Conservation (phyloP, 2,113 vertebrate genomes). For the Petrocephalus zakoni region DNA sequence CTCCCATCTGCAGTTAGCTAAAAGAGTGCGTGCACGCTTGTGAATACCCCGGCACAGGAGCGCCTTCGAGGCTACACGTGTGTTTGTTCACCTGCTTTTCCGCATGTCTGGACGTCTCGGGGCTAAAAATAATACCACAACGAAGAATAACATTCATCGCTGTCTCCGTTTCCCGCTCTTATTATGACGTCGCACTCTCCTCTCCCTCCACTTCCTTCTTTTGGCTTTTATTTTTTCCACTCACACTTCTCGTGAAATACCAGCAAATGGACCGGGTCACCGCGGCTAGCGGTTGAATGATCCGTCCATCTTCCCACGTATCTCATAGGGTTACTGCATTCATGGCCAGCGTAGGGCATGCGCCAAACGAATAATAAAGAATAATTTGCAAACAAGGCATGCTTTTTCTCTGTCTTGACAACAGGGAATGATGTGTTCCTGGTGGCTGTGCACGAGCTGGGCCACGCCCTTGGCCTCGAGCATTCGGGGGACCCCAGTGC, state of each 20-base stretch:
- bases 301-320: background rate
- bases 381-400: background rate
- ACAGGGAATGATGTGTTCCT: conserved; percentile 83
- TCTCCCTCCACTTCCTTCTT: background rate
- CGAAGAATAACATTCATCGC: background rate
- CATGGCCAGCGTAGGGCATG: background rate
- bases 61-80: background rate
- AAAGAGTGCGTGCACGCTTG: background rate
- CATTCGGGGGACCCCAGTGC: conserved; percentile 78
- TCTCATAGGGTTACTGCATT: background rate
- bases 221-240: background rate
- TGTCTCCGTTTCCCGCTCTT: background rate
- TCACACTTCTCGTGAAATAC: too few relatives aligned
- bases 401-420: background rate
- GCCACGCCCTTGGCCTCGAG: conserved; percentile 82
- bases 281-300: background rate
- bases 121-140: background rate
- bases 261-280: too few relatives aligned
- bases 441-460: conserved; percentile 82
- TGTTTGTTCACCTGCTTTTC: background rate
- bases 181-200: background rate
- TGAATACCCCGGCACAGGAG: background rate
- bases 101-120: background rate
- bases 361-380: background rate
- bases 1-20: background rate